Percentiles rank a stretch among this genome's conserved stretches.
Evolutionary conservation across 2,888 invertebrate genomes (phyloP).

Genomic region (Torymus aiolomorphi): DNA sequence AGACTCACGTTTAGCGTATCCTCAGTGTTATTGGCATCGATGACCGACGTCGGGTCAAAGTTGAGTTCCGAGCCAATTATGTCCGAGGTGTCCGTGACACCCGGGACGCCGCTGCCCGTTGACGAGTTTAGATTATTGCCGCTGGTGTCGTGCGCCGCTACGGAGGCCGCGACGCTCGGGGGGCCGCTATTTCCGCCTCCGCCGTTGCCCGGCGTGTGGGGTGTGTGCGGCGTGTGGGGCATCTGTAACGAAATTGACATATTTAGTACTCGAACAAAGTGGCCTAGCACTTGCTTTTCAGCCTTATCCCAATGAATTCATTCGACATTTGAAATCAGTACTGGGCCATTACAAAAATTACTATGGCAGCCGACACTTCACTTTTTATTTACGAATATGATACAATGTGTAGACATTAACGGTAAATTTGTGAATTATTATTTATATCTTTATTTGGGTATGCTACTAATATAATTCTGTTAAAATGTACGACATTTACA

Average conservation of each 20-base stretch:
- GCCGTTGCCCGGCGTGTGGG: slow-evolving; percentile 80
- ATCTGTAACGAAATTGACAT: slow-evolving; percentile 77
- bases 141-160: slow-evolving; percentile 70
- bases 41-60: slow-evolving; percentile 95
- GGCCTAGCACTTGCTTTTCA: too few relatives aligned
- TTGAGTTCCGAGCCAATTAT: slow-evolving; percentile 92
- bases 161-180: slow-evolving; percentile 83
- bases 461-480: too few relatives aligned
- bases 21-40: slow-evolving; percentile 91
- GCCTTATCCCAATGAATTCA: too few relatives aligned
- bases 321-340: too few relatives aligned
- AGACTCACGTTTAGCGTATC: slow-evolving; percentile 93
- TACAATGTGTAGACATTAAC: too few relatives aligned
- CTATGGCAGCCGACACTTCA: too few relatives aligned
- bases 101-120: slow-evolving; percentile 72
- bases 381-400: too few relatives aligned
- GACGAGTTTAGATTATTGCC: slow-evolving; percentile 74
- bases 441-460: too few relatives aligned
- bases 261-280: slow-evolving; percentile 64
- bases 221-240: slow-evolving; percentile 89
- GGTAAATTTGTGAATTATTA: too few relatives aligned
- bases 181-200: slow-evolving; percentile 84
- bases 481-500: too few relatives aligned
- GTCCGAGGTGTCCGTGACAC: slow-evolving; percentile 78
- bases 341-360: too few relatives aligned